phyloP scores from a whole-genome alignment of 2,888 invertebrate species.

The Drosophila diplacantha region DNA sequence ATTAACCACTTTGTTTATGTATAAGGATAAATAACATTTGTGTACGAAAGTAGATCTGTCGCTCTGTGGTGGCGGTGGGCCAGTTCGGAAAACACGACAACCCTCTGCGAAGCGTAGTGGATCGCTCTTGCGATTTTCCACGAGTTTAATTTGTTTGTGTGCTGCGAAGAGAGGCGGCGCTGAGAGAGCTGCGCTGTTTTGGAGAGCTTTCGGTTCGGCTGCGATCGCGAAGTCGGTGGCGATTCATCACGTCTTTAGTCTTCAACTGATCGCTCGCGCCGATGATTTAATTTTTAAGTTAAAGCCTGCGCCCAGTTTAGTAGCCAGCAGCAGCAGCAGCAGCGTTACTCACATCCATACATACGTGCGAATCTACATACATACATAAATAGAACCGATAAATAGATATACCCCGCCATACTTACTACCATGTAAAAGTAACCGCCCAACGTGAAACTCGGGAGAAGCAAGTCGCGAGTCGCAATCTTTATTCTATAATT shows the following conservation, averaged over 20 bases:
- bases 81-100: conserved; percentile 14
- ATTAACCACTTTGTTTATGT: conserved; percentile 21
- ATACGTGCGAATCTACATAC: conserved; percentile 49
- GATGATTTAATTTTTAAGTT: conserved; percentile 77
- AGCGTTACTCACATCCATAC: conserved; percentile 60
- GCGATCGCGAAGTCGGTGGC: conserved; percentile 41
- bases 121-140: conserved; percentile 20
- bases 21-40: conserved; percentile 31
- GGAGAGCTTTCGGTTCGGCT: conserved; percentile 48
- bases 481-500: conserved; percentile 19
- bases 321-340: conserved; percentile 16
- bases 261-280: conserved; percentile 77
- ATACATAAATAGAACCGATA: conserved; percentile 33
- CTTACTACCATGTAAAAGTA: conserved; percentile 8
- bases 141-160: conserved; percentile 5
- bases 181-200: conserved; percentile 15
- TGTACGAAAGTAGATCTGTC: conserved; percentile 17
- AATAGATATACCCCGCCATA: conserved; percentile 30
- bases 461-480: not conserved
- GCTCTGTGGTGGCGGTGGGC: conserved; percentile 1
- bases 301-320: conserved; percentile 43
- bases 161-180: conserved; percentile 2
- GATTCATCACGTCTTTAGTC: conserved; percentile 73
- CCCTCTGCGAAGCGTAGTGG: conserved; percentile 6
- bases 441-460: conserved; percentile 26